Conservation (phyloP, 2,888 invertebrate genomes). For the Drosophila prostipennis region DNA sequence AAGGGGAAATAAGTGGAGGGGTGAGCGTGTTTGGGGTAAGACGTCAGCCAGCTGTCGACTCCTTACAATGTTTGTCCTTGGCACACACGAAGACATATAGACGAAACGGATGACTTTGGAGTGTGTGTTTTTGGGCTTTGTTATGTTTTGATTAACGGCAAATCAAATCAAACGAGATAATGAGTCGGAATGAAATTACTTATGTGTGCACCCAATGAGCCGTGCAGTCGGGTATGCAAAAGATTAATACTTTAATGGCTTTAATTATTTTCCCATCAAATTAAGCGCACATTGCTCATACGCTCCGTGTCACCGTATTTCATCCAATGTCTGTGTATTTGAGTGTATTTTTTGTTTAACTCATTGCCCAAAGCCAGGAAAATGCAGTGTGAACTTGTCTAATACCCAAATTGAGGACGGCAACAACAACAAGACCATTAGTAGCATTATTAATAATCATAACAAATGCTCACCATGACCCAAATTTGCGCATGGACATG, state of each 20-base stretch:
- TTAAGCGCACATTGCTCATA: conserved; percentile 6
- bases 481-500: conserved; percentile 32
- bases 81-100: neutral
- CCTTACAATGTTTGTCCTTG: conserved; percentile 23
- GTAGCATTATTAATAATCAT: conserved; percentile 46
- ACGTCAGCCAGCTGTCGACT: conserved; percentile 15
- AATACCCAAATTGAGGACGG: conserved; percentile 16
- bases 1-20: conserved; percentile 7
- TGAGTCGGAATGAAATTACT: conserved; percentile 38
- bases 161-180: conserved; percentile 43
- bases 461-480: conserved; percentile 49
- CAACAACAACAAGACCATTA: conserved; percentile 18
- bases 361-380: conserved; percentile 4
- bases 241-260: conserved; percentile 29
- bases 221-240: conserved; percentile 9
- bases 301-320: conserved; percentile 3
- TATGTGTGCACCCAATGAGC: conserved; percentile 35
- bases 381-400: conserved; percentile 33
- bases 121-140: conserved; percentile 24
- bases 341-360: neutral
- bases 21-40: neutral
- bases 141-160: conserved; percentile 44
- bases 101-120: conserved; percentile 1
- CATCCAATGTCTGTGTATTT: too few relatives aligned
- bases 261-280: conserved; percentile 6